Base-by-base conservation (phyloP, 2,888 invertebrate genomes). In the Augiades crinisus region DNA sequence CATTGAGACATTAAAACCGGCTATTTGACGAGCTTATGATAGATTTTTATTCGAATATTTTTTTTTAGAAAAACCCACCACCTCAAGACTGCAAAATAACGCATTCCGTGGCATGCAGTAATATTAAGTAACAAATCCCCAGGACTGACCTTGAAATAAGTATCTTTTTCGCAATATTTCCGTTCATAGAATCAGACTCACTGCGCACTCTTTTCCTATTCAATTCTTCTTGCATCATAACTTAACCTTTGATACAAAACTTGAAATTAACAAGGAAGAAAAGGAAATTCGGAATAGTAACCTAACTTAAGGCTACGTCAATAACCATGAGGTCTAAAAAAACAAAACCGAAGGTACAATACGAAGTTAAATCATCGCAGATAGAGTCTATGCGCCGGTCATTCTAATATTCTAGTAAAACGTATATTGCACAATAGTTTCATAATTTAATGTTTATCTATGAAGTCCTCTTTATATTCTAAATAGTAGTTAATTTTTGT, bases 111-210 rank as follows among this genome's bases (percentile, higher is more conserved):
- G 1, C 40, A 41, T 36, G 30, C 43, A 50, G 19, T 27, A 34
- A n/a, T n/a, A n/a, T n/a, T n/a, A n/a, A n/a, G n/a, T n/a, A n/a
- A n/a, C n/a, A n/a, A n/a, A n/a, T n/a, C n/a, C 60, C 51, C 40
- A 50, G 31, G 31, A 47, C 54, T 54, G 31, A 84, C 85, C 87
- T 87, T 63, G 75, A 70, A 53, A 67, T 55, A 40, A 70, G 58
- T 43, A 77, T 37, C 59, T 78, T 85, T 78, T 86, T 85, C 47
- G 75, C 59, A 53, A 72, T 12, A 70, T 82, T 86, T 53, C 76
- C 81, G 58, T 65, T 65, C 40, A 68, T 60, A 60, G 64, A 65
- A 49, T 70, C 72, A 14, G 82, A 82, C 30, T 83, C 80, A 70
- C 72, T 72, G 55, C 81, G 75, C 49, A 70, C 64, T 65, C 85